Conservation (phyloP, 2,888 invertebrate species). For the Notodonta ziczac region DNA sequence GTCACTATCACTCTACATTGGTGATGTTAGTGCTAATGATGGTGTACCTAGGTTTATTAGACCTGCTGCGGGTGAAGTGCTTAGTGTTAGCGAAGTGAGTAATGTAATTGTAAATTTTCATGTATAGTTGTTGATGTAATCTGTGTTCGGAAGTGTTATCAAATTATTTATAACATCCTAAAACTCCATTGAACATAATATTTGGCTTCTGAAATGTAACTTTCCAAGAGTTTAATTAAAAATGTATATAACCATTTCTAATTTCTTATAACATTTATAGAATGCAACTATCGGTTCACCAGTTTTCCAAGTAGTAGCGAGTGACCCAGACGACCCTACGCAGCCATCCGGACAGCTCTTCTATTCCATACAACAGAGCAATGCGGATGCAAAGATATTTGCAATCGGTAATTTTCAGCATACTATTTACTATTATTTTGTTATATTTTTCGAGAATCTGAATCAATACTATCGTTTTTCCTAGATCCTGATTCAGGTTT, state of each 20-base stretch:
- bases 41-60: conserved; percentile 90
- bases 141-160: no score
- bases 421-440: no score
- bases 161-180: neutral
- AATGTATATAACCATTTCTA: no score
- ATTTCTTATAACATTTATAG: conserved; percentile 52
- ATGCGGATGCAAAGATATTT: conserved; percentile 86
- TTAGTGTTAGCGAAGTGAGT: conserved; percentile 87
- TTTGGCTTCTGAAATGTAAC: no score
- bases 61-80: conserved; percentile 88
- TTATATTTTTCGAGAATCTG: no score
- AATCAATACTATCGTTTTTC: conserved; percentile 10
- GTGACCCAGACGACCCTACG: conserved; percentile 91
- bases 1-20: conserved; percentile 87
- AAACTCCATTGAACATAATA: no score
- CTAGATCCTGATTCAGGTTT: conserved; percentile 88
- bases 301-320: conserved; percentile 90
- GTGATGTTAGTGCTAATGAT: conserved; percentile 92
- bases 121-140: no score
- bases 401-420: conserved; percentile 74
- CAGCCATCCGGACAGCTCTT: conserved; percentile 90
- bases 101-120: neutral
- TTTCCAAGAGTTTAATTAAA: no score
- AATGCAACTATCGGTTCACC: conserved; percentile 89
- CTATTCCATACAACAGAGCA: conserved; percentile 89